phyloP scores from a whole-genome alignment of 2,888 invertebrate genomes.

The Dastarcus helophoroides region DNA sequence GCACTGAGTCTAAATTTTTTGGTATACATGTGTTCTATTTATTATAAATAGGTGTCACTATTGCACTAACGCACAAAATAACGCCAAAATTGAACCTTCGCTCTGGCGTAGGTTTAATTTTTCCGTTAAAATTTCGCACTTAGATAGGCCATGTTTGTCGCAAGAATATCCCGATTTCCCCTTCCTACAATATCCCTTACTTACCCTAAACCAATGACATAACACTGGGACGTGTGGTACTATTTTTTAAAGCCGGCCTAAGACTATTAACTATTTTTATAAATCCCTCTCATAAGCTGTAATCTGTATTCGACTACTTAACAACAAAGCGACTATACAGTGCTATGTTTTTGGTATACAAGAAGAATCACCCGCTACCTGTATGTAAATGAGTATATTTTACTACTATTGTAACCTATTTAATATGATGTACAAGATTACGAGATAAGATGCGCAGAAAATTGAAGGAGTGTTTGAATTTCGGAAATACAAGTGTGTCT shows the following conservation, averaged over 20 bases:
- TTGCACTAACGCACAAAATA: constrained; percentile 32
- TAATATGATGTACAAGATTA: constrained; percentile 24
- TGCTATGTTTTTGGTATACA: too few species aligned
- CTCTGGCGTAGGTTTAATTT: background rate
- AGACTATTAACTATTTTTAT: too few species aligned
- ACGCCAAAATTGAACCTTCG: background rate
- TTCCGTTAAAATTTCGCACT: constrained; percentile 18
- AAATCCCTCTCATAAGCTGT: too few species aligned
- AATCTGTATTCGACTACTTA: too few species aligned
- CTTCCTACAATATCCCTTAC: too few species aligned
- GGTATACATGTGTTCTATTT: constrained; percentile 27
- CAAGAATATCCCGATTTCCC: constrained; percentile 23
- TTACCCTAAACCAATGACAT: too few species aligned
- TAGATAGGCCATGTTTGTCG: constrained; percentile 27
- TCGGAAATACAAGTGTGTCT: constrained; percentile 17
- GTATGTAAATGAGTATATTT: constrained; percentile 35
- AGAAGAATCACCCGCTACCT: constrained; percentile 21
- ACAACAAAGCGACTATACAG: constrained; percentile 11
- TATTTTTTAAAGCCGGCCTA: too few species aligned
- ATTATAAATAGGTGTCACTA: constrained; percentile 31
- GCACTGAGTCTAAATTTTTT: constrained; percentile 33
- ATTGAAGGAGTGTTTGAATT: constrained; percentile 22
- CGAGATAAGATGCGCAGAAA: constrained; percentile 23
- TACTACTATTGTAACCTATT: constrained; percentile 30
- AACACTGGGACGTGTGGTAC: too few species aligned